A percentile compares a stretch with the other conserved stretches of the same genome.
These are phyloP conservation scores for Cynodonichthys magdalenae DNA, from an alignment of 2,797 vertebrate species.

Conservation along the genomic window DNA sequence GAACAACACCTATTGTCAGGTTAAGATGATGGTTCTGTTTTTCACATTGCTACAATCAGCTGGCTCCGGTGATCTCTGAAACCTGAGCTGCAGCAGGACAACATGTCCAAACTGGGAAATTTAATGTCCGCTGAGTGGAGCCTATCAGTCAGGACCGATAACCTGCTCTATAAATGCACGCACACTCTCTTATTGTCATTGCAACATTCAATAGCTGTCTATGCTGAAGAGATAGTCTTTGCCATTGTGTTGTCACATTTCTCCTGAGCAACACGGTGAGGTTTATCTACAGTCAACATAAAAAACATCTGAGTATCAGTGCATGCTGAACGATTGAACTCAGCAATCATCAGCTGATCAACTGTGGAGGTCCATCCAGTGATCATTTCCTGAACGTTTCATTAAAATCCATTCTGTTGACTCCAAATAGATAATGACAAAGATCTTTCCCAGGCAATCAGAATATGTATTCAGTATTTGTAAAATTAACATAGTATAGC, in stretches of 20 bases:
- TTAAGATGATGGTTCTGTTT: not conserved
- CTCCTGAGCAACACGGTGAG: conserved; percentile 27
- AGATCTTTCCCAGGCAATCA: no score
- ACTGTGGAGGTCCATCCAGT: no score
- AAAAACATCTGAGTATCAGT: conserved; percentile 2
- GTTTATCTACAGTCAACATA: conserved; percentile 51
- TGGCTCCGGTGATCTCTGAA: conserved; percentile 20
- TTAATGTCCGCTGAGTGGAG: conserved; percentile 25
- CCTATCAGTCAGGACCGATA: conserved; percentile 52
- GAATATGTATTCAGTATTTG: no score
- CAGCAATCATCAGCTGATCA: no score
- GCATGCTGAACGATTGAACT: not conserved
- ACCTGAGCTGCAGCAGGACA: conserved; percentile 32
- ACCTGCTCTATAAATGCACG: conserved; percentile 27
- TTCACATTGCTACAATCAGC: not conserved
- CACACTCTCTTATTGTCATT: conserved; percentile 26
- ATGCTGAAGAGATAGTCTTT: conserved; percentile 38
- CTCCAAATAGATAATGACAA: no score
- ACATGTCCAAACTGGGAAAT: conserved; percentile 38
- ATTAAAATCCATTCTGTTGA: no score
- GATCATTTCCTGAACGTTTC: no score
- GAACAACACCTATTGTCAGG: no score
- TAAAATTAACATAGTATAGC: no score
- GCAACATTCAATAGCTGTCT: conserved; percentile 30
- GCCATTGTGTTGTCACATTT: conserved; percentile 40